A percentile compares a stretch with the other conserved stretches of the same genome.
These are phyloP conservation scores for Neopipo cinnamomea DNA, from an alignment of 2,113 vertebrate genomes.

Conservation along the genomic window DNA sequence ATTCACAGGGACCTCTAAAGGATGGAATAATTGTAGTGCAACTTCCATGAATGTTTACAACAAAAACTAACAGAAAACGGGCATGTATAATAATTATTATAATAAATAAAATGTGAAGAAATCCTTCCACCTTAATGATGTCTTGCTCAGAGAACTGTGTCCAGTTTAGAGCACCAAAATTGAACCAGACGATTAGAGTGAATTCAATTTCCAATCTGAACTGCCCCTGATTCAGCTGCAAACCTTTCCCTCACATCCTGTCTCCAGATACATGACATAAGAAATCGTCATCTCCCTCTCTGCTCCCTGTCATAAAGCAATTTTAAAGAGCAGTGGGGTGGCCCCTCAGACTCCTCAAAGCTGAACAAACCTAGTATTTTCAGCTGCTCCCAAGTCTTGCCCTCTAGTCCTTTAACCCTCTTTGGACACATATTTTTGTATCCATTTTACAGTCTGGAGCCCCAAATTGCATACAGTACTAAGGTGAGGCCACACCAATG, in stretches of 20 bases:
- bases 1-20: not conserved
- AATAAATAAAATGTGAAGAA: not conserved
- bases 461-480: not conserved
- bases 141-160: not conserved
- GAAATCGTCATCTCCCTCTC: not conserved
- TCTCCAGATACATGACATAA: not conserved
- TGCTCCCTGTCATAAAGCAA: not conserved
- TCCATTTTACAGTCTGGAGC: not conserved
- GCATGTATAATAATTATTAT: not conserved
- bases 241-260: not conserved
- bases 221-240: not conserved
- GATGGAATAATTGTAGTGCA: not conserved
- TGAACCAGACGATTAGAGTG: not conserved
- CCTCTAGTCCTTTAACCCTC: not conserved
- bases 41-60: not conserved
- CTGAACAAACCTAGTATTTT: not conserved
- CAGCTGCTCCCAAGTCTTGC: not conserved
- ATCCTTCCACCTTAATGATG: not conserved
- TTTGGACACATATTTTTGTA: not conserved
- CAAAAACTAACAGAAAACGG: not conserved
- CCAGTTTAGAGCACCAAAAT: not conserved
- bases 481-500: not conserved
- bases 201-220: not conserved
- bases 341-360: not conserved
- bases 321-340: not conserved